phyloP scores from a whole-genome alignment of 1,140 invertebrate species.

The Brachionus plicatilis region DNA sequence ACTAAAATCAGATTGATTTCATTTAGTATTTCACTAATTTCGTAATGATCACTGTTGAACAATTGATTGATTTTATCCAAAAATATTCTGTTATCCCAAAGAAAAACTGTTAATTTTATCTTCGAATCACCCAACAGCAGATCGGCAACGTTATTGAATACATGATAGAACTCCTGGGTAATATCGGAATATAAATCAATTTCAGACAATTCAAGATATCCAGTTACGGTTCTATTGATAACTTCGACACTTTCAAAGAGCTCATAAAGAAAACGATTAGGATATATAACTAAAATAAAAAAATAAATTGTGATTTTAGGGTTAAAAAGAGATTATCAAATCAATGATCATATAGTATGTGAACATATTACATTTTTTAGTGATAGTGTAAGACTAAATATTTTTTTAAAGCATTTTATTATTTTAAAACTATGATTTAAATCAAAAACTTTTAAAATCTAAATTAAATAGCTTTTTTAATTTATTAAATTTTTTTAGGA shows the following conservation, averaged over 20 bases:
- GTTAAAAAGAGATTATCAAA: too few relatives aligned
- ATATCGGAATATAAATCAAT: not conserved
- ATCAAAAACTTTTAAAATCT: too few relatives aligned
- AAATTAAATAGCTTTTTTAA: too few relatives aligned
- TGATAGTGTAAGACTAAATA: too few relatives aligned
- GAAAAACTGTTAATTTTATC: not conserved
- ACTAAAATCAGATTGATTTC: not conserved
- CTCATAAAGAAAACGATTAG: not conserved
- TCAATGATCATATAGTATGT: not conserved
- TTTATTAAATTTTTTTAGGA: too few relatives aligned
- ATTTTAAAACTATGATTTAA: too few relatives aligned
- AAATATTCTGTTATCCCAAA: not conserved
- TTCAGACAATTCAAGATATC: not conserved
- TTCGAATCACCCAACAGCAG: not conserved
- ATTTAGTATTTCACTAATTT: not conserved
- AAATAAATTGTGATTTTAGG: not conserved
- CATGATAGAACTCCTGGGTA: not conserved
- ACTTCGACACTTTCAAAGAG: not conserved
- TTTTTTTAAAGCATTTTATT: too few relatives aligned
- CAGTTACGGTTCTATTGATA: not conserved
- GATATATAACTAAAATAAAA: not conserved
- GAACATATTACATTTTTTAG: not conserved
- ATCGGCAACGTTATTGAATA: not conserved
- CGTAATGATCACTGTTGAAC: not conserved
- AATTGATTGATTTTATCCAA: not conserved